Conservation (phyloP, 2,797 vertebrate genomes). For the Euthynnus affinis region DNA sequence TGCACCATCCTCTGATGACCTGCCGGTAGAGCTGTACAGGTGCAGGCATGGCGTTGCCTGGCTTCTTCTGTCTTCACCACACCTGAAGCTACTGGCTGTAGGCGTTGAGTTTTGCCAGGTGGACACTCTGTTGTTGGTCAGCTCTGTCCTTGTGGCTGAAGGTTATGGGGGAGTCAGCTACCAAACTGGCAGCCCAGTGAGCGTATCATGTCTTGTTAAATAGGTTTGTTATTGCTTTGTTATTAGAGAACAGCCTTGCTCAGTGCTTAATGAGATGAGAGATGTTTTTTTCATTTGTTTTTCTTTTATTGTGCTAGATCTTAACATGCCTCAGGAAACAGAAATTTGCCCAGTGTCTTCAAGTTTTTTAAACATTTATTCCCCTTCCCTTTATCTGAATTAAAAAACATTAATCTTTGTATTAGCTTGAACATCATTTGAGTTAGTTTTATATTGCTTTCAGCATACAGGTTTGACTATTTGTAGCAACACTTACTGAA, state of each 20-base stretch:
- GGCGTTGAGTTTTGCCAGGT: conserved; percentile 77
- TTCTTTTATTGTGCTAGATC: conserved; percentile 78
- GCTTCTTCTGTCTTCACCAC: conserved; percentile 82
- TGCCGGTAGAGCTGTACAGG: conserved; percentile 41
- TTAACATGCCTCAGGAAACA: conserved; percentile 83
- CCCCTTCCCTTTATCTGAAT: conserved; percentile 36
- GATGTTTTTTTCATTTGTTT: conserved; percentile 62
- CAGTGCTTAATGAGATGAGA: conserved; percentile 84
- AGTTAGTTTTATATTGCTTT: conserved; percentile 6
- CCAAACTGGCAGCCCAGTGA: conserved; percentile 82
- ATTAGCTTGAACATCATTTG: conserved; percentile 34
- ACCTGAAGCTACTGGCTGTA: conserved; percentile 80
- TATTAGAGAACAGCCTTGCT: conserved; percentile 87
- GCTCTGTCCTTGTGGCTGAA: conserved; percentile 79
- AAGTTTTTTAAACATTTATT: conserved; percentile 41
- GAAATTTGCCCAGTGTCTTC: conserved; percentile 64
- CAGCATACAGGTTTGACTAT: conserved; percentile 41
- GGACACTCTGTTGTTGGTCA: conserved; percentile 81
- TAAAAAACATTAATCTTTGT: conserved; percentile 34
- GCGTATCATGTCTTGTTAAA: conserved; percentile 85
- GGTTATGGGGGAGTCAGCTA: conserved; percentile 75
- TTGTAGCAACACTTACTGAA: conserved; percentile 49
- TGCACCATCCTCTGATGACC: conserved; percentile 95
- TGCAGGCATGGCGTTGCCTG: conserved; percentile 76
- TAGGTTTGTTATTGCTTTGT: conserved; percentile 88